Evolutionary conservation across 2,113 vertebrate genomes (phyloP), one percentile per base, ranked within the genome.

Genomic region (Spea multiplicata): DNA sequence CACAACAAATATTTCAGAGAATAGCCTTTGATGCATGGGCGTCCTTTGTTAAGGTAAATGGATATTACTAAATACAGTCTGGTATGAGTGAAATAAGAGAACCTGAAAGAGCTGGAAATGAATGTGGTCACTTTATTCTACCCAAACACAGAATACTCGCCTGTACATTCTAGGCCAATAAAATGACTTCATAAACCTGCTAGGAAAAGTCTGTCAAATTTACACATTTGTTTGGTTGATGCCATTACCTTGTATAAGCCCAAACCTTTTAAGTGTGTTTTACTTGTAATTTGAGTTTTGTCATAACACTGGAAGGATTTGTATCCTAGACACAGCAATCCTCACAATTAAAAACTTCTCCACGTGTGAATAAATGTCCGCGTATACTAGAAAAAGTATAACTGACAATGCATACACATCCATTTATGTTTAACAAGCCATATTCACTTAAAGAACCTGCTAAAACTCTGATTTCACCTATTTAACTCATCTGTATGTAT

Each of bases 141-240:
- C 17, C 13, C 73, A 52, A 57, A 48, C 52, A 78, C 65, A 66
- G 17, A 74, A 64, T 67, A 50, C 57, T 5, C 73, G 10, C 70
- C 64, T 64, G 65, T 45, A 53, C 44, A 78, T 65, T 71, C 48
- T 81, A 55, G 66, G 44, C 71, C 46, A 62, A 65, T 78, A 78
- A 67, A 53, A 66, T 82, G 55, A 73, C 52, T 52, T 74, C 44
- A 45, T 68, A 44, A 57, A 17, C 47, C 30, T 70, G 61, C 73
- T 71, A 4, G 49, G 53, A 44, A 65, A 70, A 71, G 44, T 30
- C 45, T 52, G 59, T 45, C 64, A 50, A 74, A 57, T 59, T n/a
- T 68, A 71, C 53, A 45, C 53, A 68, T 78, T 67, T 68, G 46
- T 77, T 49, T n/a, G 68, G 50, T 61, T 65, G 8, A 55, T 66